Base-by-base conservation (phyloP, 2,888 invertebrate genomes). In the Norana najaformis region DNA sequence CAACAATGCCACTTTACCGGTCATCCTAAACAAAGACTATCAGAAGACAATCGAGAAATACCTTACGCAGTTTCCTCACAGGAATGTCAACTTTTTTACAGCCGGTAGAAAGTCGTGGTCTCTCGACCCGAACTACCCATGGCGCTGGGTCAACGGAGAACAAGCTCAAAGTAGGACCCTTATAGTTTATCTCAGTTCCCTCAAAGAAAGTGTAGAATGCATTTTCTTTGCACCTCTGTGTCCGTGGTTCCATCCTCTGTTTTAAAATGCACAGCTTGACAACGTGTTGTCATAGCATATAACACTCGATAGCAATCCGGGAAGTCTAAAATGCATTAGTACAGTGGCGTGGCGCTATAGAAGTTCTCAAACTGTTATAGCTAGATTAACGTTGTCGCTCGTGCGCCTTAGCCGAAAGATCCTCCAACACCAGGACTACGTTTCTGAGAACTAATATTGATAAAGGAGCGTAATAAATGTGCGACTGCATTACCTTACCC, bases 81-180 rank as follows among this genome's bases (percentile, higher is more conserved):
- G n/a, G 69, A 69, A 30, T 69, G 30, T n/a, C n/a, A 0, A n/a
- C n/a, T 0, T 47, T 6, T n/a, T 69, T 11, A 69, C 69, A n/a
- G 69, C n/a, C 8, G 69, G 69, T 69, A 69, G 69, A 69, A 69
- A 16, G 69, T 69, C 69, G n/a, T n/a, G 69, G 69, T 69, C 69
- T 8, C 30, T 69, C 6, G n/a, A 69, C 13, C n/a, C 69, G 8
- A 69, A n/a, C 30, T n/a, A 69, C 11, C n/a, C 69, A 69, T 69
- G 69, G 69, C 69, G 69, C n/a, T 69, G 69, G 69, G 69, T 69
- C 16, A 69, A 69, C n/a, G 69, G 69, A 69, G n/a, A 69, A 69
- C 69, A n/a, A 69, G 30, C n/a, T n/a, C 30, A 1, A 69, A 69
- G 69, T 69, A 69, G 69, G 69, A 8, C 0, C 8, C 16, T n/a